Evolutionary conservation across 2,797 vertebrate species (phyloP).

Genomic region (Kryptopterus vitreolus): DNA sequence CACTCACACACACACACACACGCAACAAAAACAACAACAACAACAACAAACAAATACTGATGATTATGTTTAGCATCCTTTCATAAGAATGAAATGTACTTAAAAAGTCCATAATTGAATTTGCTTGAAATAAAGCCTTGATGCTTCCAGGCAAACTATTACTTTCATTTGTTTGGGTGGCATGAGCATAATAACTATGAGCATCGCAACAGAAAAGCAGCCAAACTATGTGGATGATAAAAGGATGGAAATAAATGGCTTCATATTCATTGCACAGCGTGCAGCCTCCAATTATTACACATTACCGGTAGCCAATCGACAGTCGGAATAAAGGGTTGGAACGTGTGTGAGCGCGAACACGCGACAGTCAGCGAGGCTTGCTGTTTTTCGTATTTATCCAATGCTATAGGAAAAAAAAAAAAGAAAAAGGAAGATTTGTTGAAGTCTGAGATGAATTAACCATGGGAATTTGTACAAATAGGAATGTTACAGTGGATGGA

Average conservation of each 20-base stretch:
- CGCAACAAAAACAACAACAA: too few species aligned
- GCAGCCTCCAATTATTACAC: conserved; percentile 10
- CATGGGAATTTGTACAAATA: conserved; percentile 29
- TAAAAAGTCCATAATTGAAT: neutral
- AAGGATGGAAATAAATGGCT: neutral
- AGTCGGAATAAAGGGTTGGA: conserved; percentile 3
- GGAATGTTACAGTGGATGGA: conserved; percentile 20
- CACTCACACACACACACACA: too few species aligned
- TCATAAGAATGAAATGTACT: neutral
- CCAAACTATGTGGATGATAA: neutral
- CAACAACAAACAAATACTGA: too few species aligned
- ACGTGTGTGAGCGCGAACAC: too few species aligned
- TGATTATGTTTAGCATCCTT: neutral
- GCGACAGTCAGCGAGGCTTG: neutral
- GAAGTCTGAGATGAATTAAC: conserved; percentile 18
- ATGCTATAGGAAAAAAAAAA: neutral
- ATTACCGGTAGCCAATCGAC: conserved; percentile 5
- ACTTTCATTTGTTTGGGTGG: neutral
- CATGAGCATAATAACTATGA: neutral
- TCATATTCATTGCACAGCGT: neutral
- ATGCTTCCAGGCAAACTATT: neutral
- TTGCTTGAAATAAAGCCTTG: neutral
- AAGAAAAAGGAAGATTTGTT: too few species aligned
- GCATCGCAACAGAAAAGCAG: neutral
- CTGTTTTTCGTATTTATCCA: neutral